These are phyloP conservation scores for Fulica atra DNA, from an alignment of 2,113 vertebrate species.

Conservation along the genomic window DNA sequence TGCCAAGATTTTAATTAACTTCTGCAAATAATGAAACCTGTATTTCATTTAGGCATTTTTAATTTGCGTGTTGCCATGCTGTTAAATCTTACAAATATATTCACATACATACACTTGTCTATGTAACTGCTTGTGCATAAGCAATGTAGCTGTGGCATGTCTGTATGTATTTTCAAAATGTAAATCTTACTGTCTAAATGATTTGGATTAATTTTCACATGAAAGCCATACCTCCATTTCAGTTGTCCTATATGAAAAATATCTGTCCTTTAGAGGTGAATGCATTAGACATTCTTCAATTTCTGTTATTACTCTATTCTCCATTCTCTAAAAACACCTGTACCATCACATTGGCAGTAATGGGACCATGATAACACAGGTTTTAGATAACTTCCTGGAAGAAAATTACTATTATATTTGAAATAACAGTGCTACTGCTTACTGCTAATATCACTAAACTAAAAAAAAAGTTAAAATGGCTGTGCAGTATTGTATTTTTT, in stretches of 20 bases:
- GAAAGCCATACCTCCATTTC: neutral
- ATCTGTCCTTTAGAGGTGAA: neutral
- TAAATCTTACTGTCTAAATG: neutral
- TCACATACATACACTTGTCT: neutral
- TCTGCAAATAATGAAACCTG: slow-evolving; percentile 2
- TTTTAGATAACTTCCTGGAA: neutral
- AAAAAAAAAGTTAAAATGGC: neutral
- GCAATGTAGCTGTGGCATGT: neutral
- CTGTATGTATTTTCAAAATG: neutral
- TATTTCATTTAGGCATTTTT: slow-evolving; percentile 1
- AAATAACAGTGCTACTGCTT: neutral
- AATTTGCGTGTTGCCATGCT: neutral
- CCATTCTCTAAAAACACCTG: neutral
- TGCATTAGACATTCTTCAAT: neutral
- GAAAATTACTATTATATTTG: neutral
- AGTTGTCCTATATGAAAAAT: neutral
- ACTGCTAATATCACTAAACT: neutral
- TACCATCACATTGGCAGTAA: neutral
- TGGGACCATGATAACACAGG: neutral
- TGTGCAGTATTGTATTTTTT: neutral
- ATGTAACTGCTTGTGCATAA: neutral
- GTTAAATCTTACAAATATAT: neutral
- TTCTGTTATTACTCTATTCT: neutral
- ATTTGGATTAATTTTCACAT: neutral
- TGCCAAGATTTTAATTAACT: slow-evolving; percentile 40